A percentile compares a stretch with the other conserved stretches of the same genome.
These are phyloP conservation scores for Drosophila kikkawai DNA, from an alignment of 1,140 invertebrate genomes.

Conservation along the genomic window DNA sequence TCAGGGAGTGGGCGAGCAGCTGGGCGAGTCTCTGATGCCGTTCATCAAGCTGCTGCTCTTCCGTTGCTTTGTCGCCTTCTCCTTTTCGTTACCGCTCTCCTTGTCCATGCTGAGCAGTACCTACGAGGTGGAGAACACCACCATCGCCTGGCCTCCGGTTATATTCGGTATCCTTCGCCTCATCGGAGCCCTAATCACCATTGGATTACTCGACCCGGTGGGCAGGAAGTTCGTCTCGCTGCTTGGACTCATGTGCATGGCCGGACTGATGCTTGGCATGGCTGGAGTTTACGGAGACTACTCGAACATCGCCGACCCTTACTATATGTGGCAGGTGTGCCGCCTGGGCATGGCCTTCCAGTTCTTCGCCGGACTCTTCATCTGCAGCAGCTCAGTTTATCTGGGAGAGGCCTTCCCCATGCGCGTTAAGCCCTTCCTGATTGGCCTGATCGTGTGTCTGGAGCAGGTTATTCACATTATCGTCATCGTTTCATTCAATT, in stretches of 20 bases:
- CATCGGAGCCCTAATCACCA: constrained; percentile 45
- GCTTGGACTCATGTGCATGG: constrained; percentile 63
- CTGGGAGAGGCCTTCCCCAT: constrained; percentile 71
- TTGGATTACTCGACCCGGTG: constrained; percentile 45
- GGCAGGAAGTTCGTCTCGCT: constrained; percentile 61
- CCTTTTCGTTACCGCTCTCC: constrained; percentile 63
- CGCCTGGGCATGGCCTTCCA: constrained; percentile 61
- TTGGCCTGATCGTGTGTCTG: constrained; percentile 60
- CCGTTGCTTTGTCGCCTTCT: constrained; percentile 71
- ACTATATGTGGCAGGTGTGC: constrained; percentile 59
- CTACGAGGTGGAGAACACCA: background rate
- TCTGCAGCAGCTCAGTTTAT: constrained; percentile 52
- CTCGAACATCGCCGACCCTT: background rate
- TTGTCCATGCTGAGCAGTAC: constrained; percentile 15
- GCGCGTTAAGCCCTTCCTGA: constrained; percentile 54
- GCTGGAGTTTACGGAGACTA: constrained; percentile 52
- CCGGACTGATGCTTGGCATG: constrained; percentile 59
- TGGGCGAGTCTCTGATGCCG: constrained; percentile 46
- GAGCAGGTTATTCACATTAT: constrained; percentile 73
- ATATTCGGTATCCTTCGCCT: constrained; percentile 52
- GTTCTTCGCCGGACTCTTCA: constrained; percentile 70
- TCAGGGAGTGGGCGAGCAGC: constrained; percentile 28
- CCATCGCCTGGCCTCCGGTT: constrained; percentile 37
- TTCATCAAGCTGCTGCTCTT: constrained; percentile 63
- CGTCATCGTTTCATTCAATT: constrained; percentile 43